These are phyloP conservation scores for Drosophila testacea DNA, from an alignment of 2,888 invertebrate genomes.

Conservation along the genomic window DNA sequence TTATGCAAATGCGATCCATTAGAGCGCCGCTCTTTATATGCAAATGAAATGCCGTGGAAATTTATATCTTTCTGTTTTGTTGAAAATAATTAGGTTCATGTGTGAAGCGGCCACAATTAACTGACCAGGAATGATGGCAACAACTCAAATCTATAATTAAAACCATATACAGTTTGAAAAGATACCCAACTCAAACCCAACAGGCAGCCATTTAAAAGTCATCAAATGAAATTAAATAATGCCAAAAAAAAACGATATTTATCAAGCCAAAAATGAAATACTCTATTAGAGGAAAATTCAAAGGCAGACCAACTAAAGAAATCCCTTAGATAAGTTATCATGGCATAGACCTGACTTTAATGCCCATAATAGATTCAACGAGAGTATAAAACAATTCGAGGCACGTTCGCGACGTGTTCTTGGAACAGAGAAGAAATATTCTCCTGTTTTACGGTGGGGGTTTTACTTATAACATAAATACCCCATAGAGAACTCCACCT, in stretches of 20 bases:
- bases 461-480: neutral
- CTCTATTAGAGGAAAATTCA: neutral
- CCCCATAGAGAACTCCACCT: slow-evolving; percentile 11
- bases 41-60: slow-evolving; percentile 59
- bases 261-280: neutral
- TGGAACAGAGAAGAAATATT: neutral
- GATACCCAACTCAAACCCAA: slow-evolving; percentile 1
- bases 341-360: neutral
- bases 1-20: slow-evolving; percentile 59
- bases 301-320: neutral
- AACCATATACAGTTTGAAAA: slow-evolving; percentile 41
- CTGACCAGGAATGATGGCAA: slow-evolving; percentile 44
- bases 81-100: slow-evolving; percentile 51
- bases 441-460: neutral
- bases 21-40: slow-evolving; percentile 52
- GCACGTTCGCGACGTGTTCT: slow-evolving; percentile 40
- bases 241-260: neutral
- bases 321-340: neutral
- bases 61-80: slow-evolving; percentile 40
- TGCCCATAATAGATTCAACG: neutral
- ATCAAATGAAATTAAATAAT: slow-evolving; percentile 44
- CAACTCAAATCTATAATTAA: slow-evolving; percentile 62
- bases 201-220: slow-evolving; percentile 14
- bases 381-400: slow-evolving; percentile 28
- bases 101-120: slow-evolving; percentile 55